Evolutionary conservation across 2,113 vertebrate genomes (phyloP).

Genomic region (Zingel zingel): DNA sequence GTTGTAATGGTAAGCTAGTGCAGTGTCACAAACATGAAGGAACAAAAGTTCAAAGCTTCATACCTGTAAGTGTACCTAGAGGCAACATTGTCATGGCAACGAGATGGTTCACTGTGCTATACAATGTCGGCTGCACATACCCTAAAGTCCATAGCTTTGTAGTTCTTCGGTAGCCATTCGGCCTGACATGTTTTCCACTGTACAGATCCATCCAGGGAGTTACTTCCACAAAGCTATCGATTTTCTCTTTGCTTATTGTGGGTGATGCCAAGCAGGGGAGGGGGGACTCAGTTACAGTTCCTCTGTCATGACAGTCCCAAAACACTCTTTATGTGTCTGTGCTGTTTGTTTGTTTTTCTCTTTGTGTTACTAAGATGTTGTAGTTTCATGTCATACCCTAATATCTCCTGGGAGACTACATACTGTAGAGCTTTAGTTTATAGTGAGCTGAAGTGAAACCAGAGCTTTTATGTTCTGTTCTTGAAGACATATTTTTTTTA

Average conservation of each 20-base stretch:
- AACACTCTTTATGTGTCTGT: background rate
- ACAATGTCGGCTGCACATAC: background rate
- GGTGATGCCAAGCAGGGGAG: constrained; percentile 1
- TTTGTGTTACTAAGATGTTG: background rate
- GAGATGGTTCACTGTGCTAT: background rate
- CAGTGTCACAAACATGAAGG: background rate
- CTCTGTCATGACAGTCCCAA: constrained; percentile 19
- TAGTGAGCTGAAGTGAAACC: background rate
- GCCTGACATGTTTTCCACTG: constrained; percentile 10
- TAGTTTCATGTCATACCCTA: constrained; percentile 8
- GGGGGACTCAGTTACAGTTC: constrained; percentile 16
- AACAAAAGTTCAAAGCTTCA: background rate
- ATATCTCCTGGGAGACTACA: background rate
- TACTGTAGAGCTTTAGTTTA: background rate
- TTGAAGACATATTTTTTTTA: background rate
- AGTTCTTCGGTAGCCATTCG: constrained; percentile 33
- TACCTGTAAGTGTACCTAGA: background rate
- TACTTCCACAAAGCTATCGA: constrained; percentile 20
- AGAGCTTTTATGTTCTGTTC: background rate
- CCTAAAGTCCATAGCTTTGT: background rate
- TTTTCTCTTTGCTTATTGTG: constrained; percentile 43
- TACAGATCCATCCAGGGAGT: constrained; percentile 13
- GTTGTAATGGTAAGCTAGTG: background rate
- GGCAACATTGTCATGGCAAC: constrained; percentile 15
- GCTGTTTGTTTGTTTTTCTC: background rate